Base-by-base conservation (phyloP, 2,888 invertebrate genomes). In the Mimas tiliae region DNA sequence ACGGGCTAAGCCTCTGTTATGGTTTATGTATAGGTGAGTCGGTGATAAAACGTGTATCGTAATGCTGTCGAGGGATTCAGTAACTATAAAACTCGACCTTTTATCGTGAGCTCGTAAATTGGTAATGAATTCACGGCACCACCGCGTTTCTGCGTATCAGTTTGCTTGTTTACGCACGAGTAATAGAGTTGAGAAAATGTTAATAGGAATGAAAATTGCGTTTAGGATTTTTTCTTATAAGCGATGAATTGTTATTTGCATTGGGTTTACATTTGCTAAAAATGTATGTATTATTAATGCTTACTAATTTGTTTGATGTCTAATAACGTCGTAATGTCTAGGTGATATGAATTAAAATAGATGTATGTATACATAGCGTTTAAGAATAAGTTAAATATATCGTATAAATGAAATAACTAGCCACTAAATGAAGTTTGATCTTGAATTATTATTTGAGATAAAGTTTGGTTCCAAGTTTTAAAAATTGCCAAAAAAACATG, bases 41-140 rank as follows among this genome's bases (percentile, higher is more conserved):
- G 81, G 85, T 81, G 79, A 85, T 86, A 87, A 87, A 86, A 82
- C 77, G 78, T 58, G 58, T 58, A 58, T 58, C 79, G 80, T 80
- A 71, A 79, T 78, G 79, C 77, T 42, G 42, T 38, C 58, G 19
- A 42, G 58, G 58, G 58, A 58, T 58, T 62, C 51, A 53, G 14
- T 69, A 76, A 84, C 84, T 70, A 78, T 63, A 65, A 68, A 81
- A 75, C 73, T 78, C 79, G 76, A 75, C 21, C 33, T 68, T 65
- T 67, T 70, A 66, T 70, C 68, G 69, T 55, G 66, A 63, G 55
- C 62, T 63, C 67, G 65, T 66, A 63, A 58, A 58, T 58, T 42
- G 58, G 58, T 58, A 58, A 58, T 58, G 58, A 58, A 58, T 42
- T 58, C 58, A 58, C 12, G 58, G 58, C 58, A 38, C 58, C 38